Conservation (phyloP, 30 jellyfish, hydroid and myxozoan genomes). For the Catostylus mosaicus region DNA sequence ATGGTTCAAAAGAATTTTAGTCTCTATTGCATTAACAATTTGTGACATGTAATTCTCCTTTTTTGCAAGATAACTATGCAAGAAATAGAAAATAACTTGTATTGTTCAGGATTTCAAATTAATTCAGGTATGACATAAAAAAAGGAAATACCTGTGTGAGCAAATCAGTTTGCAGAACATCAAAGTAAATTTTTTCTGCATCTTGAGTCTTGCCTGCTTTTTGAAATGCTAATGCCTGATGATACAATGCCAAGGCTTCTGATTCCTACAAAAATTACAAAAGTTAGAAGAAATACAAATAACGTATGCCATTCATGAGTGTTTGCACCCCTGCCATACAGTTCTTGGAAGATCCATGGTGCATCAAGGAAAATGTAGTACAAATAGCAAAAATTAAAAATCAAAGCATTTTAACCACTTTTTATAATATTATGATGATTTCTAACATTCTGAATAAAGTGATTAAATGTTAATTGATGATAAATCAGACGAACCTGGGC, state of each 20-base stretch:
- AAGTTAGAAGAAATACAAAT: not conserved
- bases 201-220: constrained; percentile 50
- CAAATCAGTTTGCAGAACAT: constrained; percentile 72
- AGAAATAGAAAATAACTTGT: too few relatives aligned
- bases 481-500: constrained; percentile 51
- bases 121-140: not conserved
- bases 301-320: too few relatives aligned
- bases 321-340: too few relatives aligned
- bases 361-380: too few relatives aligned
- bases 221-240: constrained; percentile 79
- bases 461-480: not conserved
- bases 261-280: constrained; percentile 76
- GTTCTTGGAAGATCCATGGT: too few relatives aligned
- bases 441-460: too few relatives aligned
- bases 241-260: constrained; percentile 86
- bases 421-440: too few relatives aligned
- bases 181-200: constrained; percentile 72
- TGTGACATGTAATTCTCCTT: not conserved
- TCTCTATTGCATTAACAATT: not conserved
- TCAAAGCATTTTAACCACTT: too few relatives aligned
- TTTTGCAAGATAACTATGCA: too few relatives aligned
- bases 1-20: too few relatives aligned
- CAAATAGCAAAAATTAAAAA: too few relatives aligned
- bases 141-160: not conserved
- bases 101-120: too few relatives aligned